Base-by-base conservation (phyloP, 1,140 invertebrate genomes). In the Cotesia typhae region DNA sequence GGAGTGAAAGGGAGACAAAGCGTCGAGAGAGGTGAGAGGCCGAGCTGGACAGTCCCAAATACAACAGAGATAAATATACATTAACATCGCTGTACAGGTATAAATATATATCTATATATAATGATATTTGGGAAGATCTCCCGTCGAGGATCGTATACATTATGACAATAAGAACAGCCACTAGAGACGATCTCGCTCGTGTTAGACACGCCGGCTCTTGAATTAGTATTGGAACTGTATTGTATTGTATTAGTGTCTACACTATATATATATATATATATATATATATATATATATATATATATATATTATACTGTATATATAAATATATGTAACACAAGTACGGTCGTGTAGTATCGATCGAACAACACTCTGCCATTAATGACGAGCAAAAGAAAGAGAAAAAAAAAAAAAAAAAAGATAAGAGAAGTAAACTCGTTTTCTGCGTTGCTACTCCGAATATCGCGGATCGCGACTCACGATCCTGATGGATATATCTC, bases 111-210 rank as follows among this genome's bases (percentile, higher is more conserved):
- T 7, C 2, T 47, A 47, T 47, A 47, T 47, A 47, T 47, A 9
- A 36, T 28, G 28, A 28, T 65, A 37, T 35, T 61, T 61, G 17
- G 20, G 20, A 38, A 17, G 64, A 47, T 66, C 64, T 67, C 51
- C 66, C 14, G 51, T 20, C 20, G 66, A 67, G 51, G 52, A 53
- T 55, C 66, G 51, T 67, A 55, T 57, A 71, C 63, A 65, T 65
- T 71, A 77, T 74, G 79, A 80, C 79, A 78, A 80, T 78, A 77
- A 74, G 71, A 70, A 4, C 67, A 37, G 67, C 64, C 69, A 74
- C 73, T 71, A 67, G 47, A 38, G 68, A 35, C 61, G 28, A 37
- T 60, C 63, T 72, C 70, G 61, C 38, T 74, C 52, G 70, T 73
- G 66, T 70, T 66, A 59, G 57, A 55, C 67, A 74, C 66, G 53